These are phyloP conservation scores for Hydropotes inermis DNA, from an alignment of 2,113 vertebrate genomes.

Conservation along the genomic window DNA sequence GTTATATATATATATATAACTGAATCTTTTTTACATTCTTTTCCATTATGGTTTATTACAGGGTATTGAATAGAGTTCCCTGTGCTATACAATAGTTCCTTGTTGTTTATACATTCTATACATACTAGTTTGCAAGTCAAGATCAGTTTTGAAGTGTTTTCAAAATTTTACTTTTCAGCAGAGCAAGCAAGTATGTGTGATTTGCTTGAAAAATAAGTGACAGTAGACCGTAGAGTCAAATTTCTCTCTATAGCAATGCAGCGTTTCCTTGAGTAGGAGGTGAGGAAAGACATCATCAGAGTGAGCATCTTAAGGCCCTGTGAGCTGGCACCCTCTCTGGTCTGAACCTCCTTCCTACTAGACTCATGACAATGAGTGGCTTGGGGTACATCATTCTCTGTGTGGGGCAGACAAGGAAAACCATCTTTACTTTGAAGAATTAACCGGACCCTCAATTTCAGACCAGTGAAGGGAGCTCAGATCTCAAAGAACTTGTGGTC, in stretches of 20 bases:
- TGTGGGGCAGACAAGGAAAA: background rate
- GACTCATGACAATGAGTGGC: too few relatives aligned
- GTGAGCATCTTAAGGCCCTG: fast-evolving
- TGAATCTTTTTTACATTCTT: background rate
- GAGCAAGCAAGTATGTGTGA: background rate
- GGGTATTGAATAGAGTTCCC: background rate
- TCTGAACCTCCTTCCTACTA: background rate
- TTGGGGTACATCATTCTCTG: background rate
- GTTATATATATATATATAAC: background rate
- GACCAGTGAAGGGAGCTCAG: background rate
- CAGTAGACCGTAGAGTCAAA: background rate
- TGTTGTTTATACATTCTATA: background rate
- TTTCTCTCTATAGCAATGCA: background rate
- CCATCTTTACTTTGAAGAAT: background rate
- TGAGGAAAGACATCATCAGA: background rate
- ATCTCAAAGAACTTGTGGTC: background rate
- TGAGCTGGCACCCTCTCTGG: background rate
- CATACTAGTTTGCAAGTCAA: background rate
- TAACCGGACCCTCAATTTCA: background rate
- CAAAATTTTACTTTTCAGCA: background rate
- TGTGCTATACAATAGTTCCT: background rate
- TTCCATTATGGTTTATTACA: background rate
- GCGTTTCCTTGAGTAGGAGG: background rate
- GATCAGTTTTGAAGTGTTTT: background rate
- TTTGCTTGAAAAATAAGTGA: background rate